Evolutionary conservation across 2,113 vertebrate species (phyloP).

Genomic region (Tetraodon nigroviridis): DNA sequence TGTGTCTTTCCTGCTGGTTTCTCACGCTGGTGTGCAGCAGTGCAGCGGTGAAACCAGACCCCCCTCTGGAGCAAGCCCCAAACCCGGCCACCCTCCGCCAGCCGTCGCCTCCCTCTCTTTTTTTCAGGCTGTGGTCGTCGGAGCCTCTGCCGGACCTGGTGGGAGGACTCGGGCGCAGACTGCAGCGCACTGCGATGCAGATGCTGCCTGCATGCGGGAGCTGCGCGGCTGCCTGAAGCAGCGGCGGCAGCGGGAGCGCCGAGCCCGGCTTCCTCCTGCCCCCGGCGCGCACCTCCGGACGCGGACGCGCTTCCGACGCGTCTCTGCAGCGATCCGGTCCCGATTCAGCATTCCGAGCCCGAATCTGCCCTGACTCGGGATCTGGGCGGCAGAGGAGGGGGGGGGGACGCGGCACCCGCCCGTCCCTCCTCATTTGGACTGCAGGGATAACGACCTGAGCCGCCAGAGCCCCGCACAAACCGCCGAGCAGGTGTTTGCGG

Average conservation of each 20-base stretch:
- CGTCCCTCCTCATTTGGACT: slow-evolving; percentile 60
- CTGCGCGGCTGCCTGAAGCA: slow-evolving; percentile 19
- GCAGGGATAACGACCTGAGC: slow-evolving; percentile 49
- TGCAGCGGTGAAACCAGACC: neutral
- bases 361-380: slow-evolving; percentile 28
- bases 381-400: slow-evolving; percentile 22
- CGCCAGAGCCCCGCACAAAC: too few species aligned
- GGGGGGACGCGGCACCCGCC: slow-evolving; percentile 57
- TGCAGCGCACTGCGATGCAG: slow-evolving; percentile 47
- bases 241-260: slow-evolving; percentile 12
- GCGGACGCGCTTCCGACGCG: slow-evolving; percentile 27
- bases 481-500: slow-evolving; percentile 22
- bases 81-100: neutral
- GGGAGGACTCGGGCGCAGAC: slow-evolving; percentile 6
- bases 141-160: neutral
- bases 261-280: too few species aligned
- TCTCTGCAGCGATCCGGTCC: slow-evolving; percentile 50
- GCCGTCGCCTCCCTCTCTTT: neutral
- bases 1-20: too few species aligned
- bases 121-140: neutral
- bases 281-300: slow-evolving; percentile 29
- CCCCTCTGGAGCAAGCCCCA: slow-evolving; percentile 19
- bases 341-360: slow-evolving; percentile 47
- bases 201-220: slow-evolving; percentile 13
- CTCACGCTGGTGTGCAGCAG: neutral